Evolutionary conservation across 2,797 vertebrate species (phyloP), one percentile per base, ranked within the genome.

Genomic region (Adrianichthys oophorus): DNA sequence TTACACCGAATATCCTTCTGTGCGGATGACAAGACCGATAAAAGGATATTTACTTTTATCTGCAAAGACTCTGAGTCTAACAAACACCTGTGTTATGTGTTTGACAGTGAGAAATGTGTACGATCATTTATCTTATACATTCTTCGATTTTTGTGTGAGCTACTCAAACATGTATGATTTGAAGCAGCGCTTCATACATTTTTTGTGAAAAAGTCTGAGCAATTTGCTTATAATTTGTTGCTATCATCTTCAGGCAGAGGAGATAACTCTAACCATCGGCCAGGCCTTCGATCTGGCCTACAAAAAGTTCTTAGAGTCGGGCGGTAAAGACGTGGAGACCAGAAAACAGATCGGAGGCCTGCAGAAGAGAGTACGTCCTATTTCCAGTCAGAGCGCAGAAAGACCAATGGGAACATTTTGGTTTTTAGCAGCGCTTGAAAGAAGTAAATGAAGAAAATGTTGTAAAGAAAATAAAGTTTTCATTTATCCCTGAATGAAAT

Each of bases 101-200:
- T 98, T 88, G 97, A 99, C 93, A 99, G 97, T 68, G 97, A 99
- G 70, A 99, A 98, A 92, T 99, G 97, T 94, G 97, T 99, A 98
- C 93, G 97, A 92, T 85, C 74, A 46, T 5, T 10, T 32, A 32
- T 32, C 10, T 32, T 26, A 26, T 26, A 26, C 5, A 26, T 5
- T 26, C 5, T 26, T 26, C 26, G 1, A 26, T 26, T 26, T 0
- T 32, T 32, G 5, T 6, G 26, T 26, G 5, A 7, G 26, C 26
- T 26, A 26, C 26, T 26, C 26, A 26, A 26, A 26, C 26, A 5
- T 26, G 26, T 7, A 26, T 26, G 7, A 32, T 32, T 32, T 32
- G 8, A 32, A 32, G 8, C 10, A 32, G 32, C 2, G 32, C 32
- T 12, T 12, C 1, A 12, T 32, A 12, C 8, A 32, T 10, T 13